A percentile compares a stretch with the other conserved stretches of the same genome.
Evolutionary conservation across 53 echinoderm and acorn worm genomes (phyloP).

Genomic region (Echinometra lucunter): DNA sequence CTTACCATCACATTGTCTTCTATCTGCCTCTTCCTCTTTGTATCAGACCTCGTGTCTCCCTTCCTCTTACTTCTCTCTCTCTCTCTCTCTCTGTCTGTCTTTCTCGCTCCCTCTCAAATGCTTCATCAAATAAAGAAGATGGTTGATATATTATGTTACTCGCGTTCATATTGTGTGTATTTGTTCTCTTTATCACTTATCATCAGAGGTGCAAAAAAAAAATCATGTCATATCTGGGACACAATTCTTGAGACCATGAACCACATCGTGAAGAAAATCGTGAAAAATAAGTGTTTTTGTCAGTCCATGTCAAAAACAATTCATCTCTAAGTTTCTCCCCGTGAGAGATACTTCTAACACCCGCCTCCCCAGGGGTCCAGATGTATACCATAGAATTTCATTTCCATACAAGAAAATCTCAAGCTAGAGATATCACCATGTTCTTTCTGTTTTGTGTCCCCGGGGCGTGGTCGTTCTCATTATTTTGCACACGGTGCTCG

Average conservation of each 20-base stretch:
- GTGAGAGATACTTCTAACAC: not conserved
- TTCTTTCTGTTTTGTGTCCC: not conserved
- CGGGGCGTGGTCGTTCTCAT: not conserved
- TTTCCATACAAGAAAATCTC: not conserved
- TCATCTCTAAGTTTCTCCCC: not conserved
- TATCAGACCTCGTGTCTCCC: not conserved
- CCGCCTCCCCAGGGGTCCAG: not conserved
- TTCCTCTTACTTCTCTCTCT: not conserved
- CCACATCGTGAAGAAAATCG: not conserved
- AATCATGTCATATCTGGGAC: not conserved
- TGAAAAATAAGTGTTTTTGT: constrained; percentile 7
- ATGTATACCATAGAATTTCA: not conserved
- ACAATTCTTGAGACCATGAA: not conserved
- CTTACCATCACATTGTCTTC: not conserved
- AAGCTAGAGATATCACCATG: not conserved
- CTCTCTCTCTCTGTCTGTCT: not conserved
- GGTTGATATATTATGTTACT: not conserved
- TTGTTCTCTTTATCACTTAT: not conserved
- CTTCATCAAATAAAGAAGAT: not conserved
- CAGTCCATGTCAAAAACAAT: not conserved
- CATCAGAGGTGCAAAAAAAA: not conserved
- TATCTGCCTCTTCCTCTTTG: not conserved
- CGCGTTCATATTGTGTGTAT: no score
- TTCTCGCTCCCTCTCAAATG: not conserved
- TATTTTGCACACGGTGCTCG: not conserved